Base-by-base conservation (phyloP, 37 sponge, comb jelly and placozoan genomes). In the Beroe forskalii region DNA sequence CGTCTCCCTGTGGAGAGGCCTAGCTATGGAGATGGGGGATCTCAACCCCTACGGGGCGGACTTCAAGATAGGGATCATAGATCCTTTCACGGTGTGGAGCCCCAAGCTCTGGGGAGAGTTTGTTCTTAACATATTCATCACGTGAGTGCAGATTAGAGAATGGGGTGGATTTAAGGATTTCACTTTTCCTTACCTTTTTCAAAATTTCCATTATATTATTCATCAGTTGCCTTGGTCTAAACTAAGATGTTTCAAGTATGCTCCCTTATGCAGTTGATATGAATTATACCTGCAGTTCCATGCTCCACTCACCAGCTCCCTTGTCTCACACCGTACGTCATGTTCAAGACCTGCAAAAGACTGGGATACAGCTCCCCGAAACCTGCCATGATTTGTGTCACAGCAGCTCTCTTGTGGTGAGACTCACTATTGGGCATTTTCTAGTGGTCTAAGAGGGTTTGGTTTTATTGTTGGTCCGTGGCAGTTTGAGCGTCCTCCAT, bases 141-240 rank as follows among this genome's bases (percentile, higher is more conserved):
- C 86, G 86, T 80, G 86, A 80, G 86, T 80, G 35, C 6, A 48
- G n/a, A n/a, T n/a, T n/a, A n/a, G n/a, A n/a, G n/a, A n/a, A n/a
- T n/a, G n/a, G n/a, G n/a, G n/a, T n/a, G n/a, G n/a, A n/a, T n/a
- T n/a, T n/a, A n/a, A n/a, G n/a, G n/a, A n/a, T n/a, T n/a, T n/a
- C n/a, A n/a, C n/a, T n/a, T n/a, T n/a, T n/a, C n/a, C n/a, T n/a
- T n/a, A n/a, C n/a, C n/a, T n/a, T n/a, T n/a, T n/a, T n/a, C n/a
- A n/a, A n/a, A n/a, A n/a, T n/a, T n/a, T n/a, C n/a, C n/a, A n/a
- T n/a, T n/a, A n/a, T n/a, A n/a, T n/a, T n/a, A n/a, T n/a, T n/a
- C n/a, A n/a, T n/a, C n/a, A n/a, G n/a, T n/a, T n/a, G n/a, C n/a
- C n/a, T n/a, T n/a, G n/a, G n/a, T n/a, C n/a, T n/a, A n/a, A n/a